These are phyloP conservation scores for Radopholus similis DNA, from an alignment of 1,140 invertebrate genomes.

Conservation along the genomic window DNA sequence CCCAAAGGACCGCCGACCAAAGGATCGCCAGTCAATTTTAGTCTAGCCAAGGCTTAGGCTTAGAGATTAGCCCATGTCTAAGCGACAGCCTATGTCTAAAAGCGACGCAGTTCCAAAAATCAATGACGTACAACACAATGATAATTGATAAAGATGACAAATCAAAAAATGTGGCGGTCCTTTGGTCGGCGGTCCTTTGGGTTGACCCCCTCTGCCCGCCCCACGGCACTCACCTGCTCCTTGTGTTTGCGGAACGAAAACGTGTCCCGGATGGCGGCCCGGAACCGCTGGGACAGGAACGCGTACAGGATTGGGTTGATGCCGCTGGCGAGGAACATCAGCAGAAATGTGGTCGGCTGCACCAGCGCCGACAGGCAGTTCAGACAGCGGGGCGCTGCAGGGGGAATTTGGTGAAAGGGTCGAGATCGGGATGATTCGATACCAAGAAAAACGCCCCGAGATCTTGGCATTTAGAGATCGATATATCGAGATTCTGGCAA, in stretches of 20 bases:
- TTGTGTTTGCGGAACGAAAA: constrained; percentile 40
- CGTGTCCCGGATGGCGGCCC: constrained; percentile 46
- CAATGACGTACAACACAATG: too few relatives aligned
- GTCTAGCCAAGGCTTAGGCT: too few relatives aligned
- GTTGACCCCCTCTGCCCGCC: neutral
- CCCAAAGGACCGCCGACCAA: neutral
- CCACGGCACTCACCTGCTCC: constrained; percentile 32
- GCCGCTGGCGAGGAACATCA: constrained; percentile 51
- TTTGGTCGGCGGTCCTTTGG: neutral
- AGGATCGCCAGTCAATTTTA: too few relatives aligned
- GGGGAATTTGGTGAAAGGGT: neutral
- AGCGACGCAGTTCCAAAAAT: too few relatives aligned
- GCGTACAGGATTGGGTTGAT: constrained; percentile 54
- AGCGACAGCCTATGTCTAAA: too few relatives aligned
- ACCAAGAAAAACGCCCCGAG: too few relatives aligned
- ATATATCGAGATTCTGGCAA: too few relatives aligned
- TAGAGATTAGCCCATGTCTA: too few relatives aligned
- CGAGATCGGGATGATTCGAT: constrained; percentile 30
- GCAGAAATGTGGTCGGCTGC: constrained; percentile 50
- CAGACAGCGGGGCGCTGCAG: constrained; percentile 46
- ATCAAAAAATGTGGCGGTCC: too few relatives aligned
- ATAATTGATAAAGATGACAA: too few relatives aligned
- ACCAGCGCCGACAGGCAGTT: constrained; percentile 50
- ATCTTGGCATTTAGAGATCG: too few relatives aligned
- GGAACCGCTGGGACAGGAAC: constrained; percentile 50